Conservation (phyloP, 2,113 vertebrate species). For the Leucoraja erinaceus region DNA sequence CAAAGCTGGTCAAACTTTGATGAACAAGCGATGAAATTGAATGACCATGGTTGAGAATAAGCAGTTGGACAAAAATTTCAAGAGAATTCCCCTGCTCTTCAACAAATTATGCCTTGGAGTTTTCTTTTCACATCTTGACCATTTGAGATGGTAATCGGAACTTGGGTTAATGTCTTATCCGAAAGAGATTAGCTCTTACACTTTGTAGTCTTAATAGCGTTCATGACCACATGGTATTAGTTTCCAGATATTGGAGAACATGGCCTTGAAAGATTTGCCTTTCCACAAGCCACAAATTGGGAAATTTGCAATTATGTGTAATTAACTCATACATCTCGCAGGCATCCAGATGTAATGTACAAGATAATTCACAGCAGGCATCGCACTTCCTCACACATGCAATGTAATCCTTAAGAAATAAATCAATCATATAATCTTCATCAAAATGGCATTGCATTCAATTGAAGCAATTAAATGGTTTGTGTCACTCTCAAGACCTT, state of each 20-base stretch:
- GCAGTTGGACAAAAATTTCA: neutral
- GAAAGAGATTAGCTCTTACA: neutral
- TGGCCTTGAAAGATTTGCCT: neutral
- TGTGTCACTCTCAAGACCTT: neutral
- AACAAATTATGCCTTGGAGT: neutral
- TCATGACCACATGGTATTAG: neutral
- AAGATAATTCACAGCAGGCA: neutral
- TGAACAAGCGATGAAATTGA: neutral
- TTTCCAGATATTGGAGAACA: neutral
- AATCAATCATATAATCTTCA: neutral
- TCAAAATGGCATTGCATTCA: neutral
- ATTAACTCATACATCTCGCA: neutral
- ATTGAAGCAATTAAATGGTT: neutral
- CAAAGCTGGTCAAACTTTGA: neutral
- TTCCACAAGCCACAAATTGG: neutral
- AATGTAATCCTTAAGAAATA: neutral
- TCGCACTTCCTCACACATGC: neutral
- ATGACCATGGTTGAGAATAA: neutral
- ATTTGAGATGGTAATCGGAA: neutral
- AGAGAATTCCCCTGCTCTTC: neutral
- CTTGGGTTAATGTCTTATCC: constrained; percentile 5
- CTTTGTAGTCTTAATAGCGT: neutral
- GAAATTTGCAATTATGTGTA: neutral
- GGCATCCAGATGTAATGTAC: neutral
- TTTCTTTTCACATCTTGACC: neutral